Conservation (phyloP, 2,888 invertebrate genomes). For the Acholoe squamosa region DNA sequence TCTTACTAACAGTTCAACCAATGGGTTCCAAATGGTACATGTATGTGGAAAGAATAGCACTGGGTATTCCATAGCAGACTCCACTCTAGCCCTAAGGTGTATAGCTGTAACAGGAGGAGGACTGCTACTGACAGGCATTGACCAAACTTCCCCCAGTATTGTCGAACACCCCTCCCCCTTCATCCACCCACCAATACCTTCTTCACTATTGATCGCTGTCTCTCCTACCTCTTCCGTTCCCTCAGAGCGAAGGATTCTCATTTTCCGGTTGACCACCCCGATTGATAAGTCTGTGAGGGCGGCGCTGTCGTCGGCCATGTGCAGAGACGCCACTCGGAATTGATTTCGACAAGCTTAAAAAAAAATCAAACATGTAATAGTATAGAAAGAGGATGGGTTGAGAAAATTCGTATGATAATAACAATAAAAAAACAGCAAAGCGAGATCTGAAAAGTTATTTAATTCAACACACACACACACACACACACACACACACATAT, state of each 20-base stretch:
- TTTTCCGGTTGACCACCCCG: slow-evolving; percentile 19
- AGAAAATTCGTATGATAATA: neutral
- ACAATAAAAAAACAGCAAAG: neutral
- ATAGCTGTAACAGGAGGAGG: no score
- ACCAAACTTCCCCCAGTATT: no score
- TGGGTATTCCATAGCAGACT: no score
- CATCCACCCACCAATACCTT: neutral
- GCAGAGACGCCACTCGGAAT: neutral
- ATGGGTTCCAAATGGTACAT: no score
- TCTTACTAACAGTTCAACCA: no score
- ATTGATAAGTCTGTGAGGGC: neutral
- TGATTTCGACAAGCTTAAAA: slow-evolving; percentile 8
- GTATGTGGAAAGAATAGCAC: no score
- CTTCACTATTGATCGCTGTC: slow-evolving; percentile 21
- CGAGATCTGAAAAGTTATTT: no score
- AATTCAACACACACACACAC: no score
- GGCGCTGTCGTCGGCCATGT: neutral
- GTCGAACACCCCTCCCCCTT: neutral
- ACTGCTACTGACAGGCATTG: no score
- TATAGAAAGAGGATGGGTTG: neutral
- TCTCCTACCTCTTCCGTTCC: neutral
- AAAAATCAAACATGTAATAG: slow-evolving; percentile 18
- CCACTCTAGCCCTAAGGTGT: no score
- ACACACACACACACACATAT: no score
- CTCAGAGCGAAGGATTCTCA: neutral